Conservation (phyloP, 2,888 invertebrate species). For the Polydrusus tereticollis region DNA sequence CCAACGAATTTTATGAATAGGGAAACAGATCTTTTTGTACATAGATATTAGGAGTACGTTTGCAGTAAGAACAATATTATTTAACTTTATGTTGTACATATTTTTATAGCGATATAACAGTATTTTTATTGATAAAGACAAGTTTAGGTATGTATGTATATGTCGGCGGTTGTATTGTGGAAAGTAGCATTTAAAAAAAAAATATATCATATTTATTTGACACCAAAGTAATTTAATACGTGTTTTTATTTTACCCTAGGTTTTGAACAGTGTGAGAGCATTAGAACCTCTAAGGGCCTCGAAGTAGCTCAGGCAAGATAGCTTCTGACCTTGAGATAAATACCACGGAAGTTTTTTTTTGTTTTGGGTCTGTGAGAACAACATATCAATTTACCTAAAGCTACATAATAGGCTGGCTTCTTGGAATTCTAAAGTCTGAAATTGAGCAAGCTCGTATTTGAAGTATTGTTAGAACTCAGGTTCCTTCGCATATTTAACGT, state of each 20-base stretch:
- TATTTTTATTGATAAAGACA: slow-evolving; percentile 25
- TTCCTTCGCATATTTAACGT: too few species aligned
- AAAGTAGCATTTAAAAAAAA: slow-evolving; percentile 10
- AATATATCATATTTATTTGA: slow-evolving; percentile 39
- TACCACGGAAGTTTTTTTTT: too few species aligned
- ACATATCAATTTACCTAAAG: too few species aligned
- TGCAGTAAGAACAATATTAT: slow-evolving; percentile 8
- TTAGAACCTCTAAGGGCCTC: too few species aligned
- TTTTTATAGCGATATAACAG: slow-evolving; percentile 28
- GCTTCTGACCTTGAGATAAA: too few species aligned
- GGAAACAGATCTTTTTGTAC: slow-evolving; percentile 6
- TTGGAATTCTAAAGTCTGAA: too few species aligned
- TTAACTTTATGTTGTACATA: slow-evolving; percentile 26
- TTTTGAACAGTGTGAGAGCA: too few species aligned
- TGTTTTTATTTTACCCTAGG: slow-evolving; percentile 4
- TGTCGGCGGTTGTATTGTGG: slow-evolving; percentile 5
- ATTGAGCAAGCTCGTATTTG: too few species aligned
- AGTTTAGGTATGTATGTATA: slow-evolving; percentile 11
- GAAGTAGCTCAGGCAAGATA: too few species aligned
- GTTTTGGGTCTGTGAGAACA: too few species aligned
- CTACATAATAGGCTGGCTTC: too few species aligned
- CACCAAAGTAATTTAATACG: slow-evolving; percentile 4
- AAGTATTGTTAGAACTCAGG: too few species aligned
- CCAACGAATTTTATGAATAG: slow-evolving; percentile 12
- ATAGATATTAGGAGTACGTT: neutral